Conservation (phyloP, 2,113 vertebrate genomes). For the Archocentrus centrarchus region DNA sequence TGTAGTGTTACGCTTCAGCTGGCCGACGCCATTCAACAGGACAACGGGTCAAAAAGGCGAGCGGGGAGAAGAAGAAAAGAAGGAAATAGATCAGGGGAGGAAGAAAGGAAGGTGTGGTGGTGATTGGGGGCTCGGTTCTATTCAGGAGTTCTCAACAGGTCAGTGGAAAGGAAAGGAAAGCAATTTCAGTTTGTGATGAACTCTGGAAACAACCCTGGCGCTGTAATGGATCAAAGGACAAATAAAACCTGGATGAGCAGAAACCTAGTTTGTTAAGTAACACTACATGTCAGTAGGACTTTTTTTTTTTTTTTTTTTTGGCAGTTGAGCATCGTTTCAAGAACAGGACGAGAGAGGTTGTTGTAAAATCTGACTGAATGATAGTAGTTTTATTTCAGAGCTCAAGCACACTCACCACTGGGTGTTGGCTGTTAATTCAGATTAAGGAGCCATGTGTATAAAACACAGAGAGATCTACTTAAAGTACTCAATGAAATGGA, state of each 20-base stretch:
- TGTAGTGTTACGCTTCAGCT: conserved; percentile 67
- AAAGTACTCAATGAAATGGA: background rate
- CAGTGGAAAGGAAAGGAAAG: conserved; percentile 38
- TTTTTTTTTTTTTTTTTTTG: background rate
- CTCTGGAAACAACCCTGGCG: conserved; percentile 10
- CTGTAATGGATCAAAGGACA: conserved; percentile 29
- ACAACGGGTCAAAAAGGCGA: conserved; percentile 49
- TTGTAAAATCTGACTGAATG: background rate
- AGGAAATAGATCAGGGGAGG: conserved; percentile 45
- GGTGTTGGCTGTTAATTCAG: background rate
- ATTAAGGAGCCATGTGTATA: background rate
- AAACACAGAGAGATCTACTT: background rate
- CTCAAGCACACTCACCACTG: background rate
- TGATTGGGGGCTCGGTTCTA: conserved; percentile 24
- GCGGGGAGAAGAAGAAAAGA: conserved; percentile 17
- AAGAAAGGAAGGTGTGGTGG: background rate
- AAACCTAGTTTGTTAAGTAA: conserved; percentile 16
- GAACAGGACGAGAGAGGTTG: background rate
- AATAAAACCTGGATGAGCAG: conserved; percentile 6
- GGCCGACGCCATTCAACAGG: conserved; percentile 36
- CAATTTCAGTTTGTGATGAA: conserved; percentile 50
- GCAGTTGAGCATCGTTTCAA: background rate
- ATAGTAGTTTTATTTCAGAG: background rate
- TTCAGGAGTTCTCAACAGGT: conserved; percentile 54
- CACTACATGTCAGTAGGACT: background rate